Percentiles rank a stretch among this genome's conserved stretches.
These are phyloP conservation scores for Prorops nasuta DNA, from an alignment of 1,140 invertebrate species.

Conservation along the genomic window DNA sequence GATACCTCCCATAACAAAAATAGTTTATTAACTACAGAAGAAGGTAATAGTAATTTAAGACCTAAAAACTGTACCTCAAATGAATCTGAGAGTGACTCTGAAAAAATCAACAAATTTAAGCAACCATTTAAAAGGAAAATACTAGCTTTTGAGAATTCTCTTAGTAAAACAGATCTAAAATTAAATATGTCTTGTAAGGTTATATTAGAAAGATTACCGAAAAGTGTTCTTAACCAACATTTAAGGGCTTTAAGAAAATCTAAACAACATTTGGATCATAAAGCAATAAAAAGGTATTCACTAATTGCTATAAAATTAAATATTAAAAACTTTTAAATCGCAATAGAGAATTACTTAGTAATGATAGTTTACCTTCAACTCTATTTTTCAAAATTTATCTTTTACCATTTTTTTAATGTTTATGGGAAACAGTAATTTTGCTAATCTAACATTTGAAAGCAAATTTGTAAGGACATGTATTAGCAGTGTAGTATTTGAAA, in stretches of 20 bases:
- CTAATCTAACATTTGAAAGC: slow-evolving; percentile 1
- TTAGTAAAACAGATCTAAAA: slow-evolving; percentile 30
- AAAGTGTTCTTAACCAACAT: slow-evolving; percentile 25
- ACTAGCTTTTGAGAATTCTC: slow-evolving; percentile 19
- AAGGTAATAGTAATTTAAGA: background rate
- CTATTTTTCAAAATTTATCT: background rate
- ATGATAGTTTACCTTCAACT: too few relatives aligned
- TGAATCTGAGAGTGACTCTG: background rate
- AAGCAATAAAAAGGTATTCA: slow-evolving; percentile 39
- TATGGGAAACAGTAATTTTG: too few relatives aligned
- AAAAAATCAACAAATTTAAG: slow-evolving; percentile 10
- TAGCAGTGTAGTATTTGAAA: too few relatives aligned
- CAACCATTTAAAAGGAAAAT: slow-evolving; percentile 10
- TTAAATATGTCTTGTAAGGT: slow-evolving; percentile 28
- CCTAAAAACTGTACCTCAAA: background rate
- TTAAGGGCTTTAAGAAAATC: slow-evolving; percentile 31
- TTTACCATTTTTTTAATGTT: background rate
- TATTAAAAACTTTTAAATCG: background rate
- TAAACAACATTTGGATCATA: slow-evolving; percentile 33
- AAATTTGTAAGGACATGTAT: too few relatives aligned
- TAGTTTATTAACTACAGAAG: background rate
- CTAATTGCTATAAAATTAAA: slow-evolving; percentile 9
- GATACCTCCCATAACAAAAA: background rate
- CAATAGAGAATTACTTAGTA: too few relatives aligned
- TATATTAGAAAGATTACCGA: slow-evolving; percentile 23